Percentiles rank a stretch among this genome's conserved stretches.
Conservation (phyloP, 1,140 invertebrate genomes). For the Eriocheir sinensis region DNA sequence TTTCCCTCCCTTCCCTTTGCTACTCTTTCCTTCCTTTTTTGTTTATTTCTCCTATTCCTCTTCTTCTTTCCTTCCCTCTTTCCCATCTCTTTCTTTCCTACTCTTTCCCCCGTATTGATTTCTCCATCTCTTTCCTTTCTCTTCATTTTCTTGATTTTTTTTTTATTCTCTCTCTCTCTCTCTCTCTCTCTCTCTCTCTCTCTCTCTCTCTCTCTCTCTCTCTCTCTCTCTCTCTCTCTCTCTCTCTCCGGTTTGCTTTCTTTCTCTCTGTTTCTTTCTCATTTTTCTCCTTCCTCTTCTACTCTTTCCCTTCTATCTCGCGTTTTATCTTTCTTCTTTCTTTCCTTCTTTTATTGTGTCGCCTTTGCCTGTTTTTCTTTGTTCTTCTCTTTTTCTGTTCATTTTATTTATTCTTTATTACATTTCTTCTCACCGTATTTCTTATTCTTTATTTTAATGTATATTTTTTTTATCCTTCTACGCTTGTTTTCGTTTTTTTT, state of each 20-base stretch:
- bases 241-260: no score
- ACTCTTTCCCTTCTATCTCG: background rate
- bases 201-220: background rate
- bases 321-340: background rate
- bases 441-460: no score
- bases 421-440: no score
- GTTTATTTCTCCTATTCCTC: background rate
- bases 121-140: no score
- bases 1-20: background rate
- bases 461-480: no score
- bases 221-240: no score
- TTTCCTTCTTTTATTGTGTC: background rate
- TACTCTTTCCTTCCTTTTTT: background rate
- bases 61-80: background rate
- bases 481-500: no score
- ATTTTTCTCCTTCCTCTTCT: background rate
- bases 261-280: background rate
- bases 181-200: constrained; percentile 12
- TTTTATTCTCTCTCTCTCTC: background rate
- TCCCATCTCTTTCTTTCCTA: background rate
- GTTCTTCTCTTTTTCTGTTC: no score
- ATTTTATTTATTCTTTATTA: no score
- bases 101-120: no score
- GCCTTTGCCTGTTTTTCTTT: no score
- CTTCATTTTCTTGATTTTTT: background rate